Conservation (phyloP, 2,113 vertebrate genomes). For the Leucosticte australis region DNA sequence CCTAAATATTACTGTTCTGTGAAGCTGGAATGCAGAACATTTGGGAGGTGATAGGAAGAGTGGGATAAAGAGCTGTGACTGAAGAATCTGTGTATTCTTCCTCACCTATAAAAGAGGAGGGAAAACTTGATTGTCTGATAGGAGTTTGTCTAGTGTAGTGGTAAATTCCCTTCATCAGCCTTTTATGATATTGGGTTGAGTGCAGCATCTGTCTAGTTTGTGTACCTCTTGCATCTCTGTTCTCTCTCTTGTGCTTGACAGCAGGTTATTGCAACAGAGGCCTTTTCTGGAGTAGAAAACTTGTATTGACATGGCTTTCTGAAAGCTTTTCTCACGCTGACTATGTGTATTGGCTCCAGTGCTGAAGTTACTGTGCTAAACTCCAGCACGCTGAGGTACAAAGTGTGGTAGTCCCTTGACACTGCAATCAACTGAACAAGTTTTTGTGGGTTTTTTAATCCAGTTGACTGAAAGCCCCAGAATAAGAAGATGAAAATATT, state of each 20-base stretch:
- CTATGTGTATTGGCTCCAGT: not conserved
- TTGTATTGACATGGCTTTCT: not conserved
- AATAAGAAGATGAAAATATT: not conserved
- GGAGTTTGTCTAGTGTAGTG: not conserved
- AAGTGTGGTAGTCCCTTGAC: not conserved
- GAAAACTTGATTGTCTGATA: not conserved
- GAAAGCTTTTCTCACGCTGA: not conserved
- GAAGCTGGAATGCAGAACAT: not conserved
- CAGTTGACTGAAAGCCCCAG: not conserved
- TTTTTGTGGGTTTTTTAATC: not conserved
- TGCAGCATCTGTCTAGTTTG: not conserved
- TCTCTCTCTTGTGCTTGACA: not conserved
- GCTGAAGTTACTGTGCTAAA: not conserved
- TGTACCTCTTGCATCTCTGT: not conserved
- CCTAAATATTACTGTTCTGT: not conserved
- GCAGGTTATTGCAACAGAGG: not conserved
- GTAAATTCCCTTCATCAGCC: not conserved
- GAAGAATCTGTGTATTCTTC: not conserved
- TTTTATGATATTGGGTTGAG: not conserved
- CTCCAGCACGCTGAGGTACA: not conserved
- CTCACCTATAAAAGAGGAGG: not conserved
- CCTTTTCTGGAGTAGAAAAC: not conserved
- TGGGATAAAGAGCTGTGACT: fast-evolving
- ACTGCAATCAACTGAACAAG: not conserved
- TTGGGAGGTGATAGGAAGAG: not conserved